Evolutionary conservation across 2,113 vertebrate genomes (phyloP).

Genomic region (Poeciliopsis occidentalis): DNA sequence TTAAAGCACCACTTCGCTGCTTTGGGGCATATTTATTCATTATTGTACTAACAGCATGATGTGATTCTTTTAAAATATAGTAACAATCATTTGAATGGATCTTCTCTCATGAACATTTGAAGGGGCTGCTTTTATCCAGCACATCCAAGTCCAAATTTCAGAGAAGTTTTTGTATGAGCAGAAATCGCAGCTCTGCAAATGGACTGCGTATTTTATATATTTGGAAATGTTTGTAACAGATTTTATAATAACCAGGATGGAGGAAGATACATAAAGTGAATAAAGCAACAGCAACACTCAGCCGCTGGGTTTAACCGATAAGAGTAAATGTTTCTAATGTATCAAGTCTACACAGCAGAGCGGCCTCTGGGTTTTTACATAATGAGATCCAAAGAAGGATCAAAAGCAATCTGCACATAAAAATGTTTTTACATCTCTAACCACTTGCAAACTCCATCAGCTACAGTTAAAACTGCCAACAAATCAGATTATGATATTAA

Average conservation of each 20-base stretch:
- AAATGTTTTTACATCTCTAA: not conserved
- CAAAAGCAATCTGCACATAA: not conserved
- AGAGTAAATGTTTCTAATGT: not conserved
- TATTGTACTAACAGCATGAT: not conserved
- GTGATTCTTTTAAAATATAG: constrained; percentile 11
- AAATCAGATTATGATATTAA: not conserved
- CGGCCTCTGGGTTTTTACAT: not conserved
- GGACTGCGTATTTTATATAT: not conserved
- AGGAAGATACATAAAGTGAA: not conserved
- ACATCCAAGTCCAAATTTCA: not conserved
- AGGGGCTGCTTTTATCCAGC: constrained; percentile 7
- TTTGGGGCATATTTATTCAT: constrained; percentile 24
- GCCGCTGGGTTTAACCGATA: not conserved
- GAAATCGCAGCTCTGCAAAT: constrained; percentile 7
- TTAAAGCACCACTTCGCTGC: constrained; percentile 4
- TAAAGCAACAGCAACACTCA: not conserved
- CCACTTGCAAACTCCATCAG: not conserved
- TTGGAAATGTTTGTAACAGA: not conserved
- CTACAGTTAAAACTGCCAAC: not conserved
- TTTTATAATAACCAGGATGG: not conserved
- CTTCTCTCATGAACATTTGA: constrained; percentile 2
- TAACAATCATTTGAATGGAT: constrained; percentile 7
- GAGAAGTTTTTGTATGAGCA: not conserved
- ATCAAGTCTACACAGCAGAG: not conserved
- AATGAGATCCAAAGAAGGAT: constrained; percentile 2